Conservation (phyloP, 1,140 invertebrate species). For the Drosophila paulistorum region DNA sequence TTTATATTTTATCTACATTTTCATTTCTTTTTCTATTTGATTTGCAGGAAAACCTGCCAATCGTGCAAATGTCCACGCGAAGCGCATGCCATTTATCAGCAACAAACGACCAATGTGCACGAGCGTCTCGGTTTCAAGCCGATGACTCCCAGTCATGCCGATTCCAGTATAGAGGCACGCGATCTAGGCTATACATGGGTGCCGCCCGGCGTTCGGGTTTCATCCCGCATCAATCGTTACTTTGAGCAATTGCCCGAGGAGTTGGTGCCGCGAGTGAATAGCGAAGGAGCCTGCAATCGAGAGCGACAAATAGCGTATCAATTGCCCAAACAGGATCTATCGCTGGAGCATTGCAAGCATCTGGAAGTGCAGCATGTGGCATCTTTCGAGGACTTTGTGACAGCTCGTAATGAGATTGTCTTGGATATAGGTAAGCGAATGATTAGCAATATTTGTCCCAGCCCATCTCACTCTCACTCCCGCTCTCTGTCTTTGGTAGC, state of each 20-base stretch:
- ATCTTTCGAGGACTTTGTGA: slow-evolving; percentile 94
- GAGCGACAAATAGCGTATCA: slow-evolving; percentile 93
- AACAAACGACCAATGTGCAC: slow-evolving; percentile 87
- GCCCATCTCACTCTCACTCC: neutral
- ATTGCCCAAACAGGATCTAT: slow-evolving; percentile 97
- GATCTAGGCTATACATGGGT: slow-evolving; percentile 91
- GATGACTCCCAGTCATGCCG: slow-evolving; percentile 63
- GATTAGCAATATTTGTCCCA: too few species aligned
- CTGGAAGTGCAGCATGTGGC: slow-evolving; percentile 90
- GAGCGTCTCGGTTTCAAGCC: slow-evolving; percentile 91
- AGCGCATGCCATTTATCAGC: slow-evolving; percentile 90
- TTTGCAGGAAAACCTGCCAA: slow-evolving; percentile 85
- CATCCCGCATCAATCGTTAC: slow-evolving; percentile 87
- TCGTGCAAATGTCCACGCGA: slow-evolving; percentile 95
- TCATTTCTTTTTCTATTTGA: neutral
- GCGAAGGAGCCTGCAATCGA: slow-evolving; percentile 90
- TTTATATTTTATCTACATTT: neutral
- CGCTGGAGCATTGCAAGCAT: slow-evolving; percentile 94
- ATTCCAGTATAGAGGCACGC: slow-evolving; percentile 84
- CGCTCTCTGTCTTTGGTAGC: slow-evolving; percentile 34
- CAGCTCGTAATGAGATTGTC: slow-evolving; percentile 95
- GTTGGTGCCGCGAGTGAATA: slow-evolving; percentile 90
- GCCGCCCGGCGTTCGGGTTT: slow-evolving; percentile 89
- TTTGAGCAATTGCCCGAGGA: slow-evolving; percentile 90
- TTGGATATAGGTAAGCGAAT: slow-evolving; percentile 92